Percentiles rank a stretch among this genome's conserved stretches.
These are phyloP conservation scores for Glaucidium brasilianum DNA, from an alignment of 2,113 vertebrate genomes.

Conservation along the genomic window DNA sequence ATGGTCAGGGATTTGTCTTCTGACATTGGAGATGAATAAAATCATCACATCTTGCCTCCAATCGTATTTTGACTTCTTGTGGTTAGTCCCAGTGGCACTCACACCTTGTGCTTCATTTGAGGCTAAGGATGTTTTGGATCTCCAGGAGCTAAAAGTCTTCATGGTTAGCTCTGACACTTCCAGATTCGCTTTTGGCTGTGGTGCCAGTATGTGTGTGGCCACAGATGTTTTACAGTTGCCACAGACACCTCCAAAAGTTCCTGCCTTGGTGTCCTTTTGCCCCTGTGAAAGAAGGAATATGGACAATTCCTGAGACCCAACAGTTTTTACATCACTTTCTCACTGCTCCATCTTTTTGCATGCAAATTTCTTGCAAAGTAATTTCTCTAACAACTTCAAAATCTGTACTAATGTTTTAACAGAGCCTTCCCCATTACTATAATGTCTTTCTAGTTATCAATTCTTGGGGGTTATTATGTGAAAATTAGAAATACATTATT, in stretches of 20 bases:
- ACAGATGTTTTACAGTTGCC: neutral
- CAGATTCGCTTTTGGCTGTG: neutral
- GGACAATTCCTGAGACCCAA: neutral
- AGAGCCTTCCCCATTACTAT: constrained; percentile 61
- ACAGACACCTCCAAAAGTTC: neutral
- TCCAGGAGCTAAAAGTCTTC: neutral
- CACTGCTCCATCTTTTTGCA: neutral
- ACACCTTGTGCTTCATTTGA: neutral
- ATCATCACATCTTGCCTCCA: neutral
- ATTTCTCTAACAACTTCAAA: constrained; percentile 53
- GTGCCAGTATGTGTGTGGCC: neutral
- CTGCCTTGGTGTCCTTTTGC: neutral
- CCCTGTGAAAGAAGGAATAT: neutral
- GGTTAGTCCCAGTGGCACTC: neutral
- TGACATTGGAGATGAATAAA: neutral
- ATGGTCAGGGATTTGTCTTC: neutral
- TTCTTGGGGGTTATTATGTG: constrained; percentile 69
- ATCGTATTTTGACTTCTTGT: neutral
- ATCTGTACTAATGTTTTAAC: constrained; percentile 19
- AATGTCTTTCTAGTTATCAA: constrained; percentile 69
- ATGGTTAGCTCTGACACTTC: neutral
- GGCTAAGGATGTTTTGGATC: neutral
- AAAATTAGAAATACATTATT: constrained; percentile 79
- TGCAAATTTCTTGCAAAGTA: neutral
- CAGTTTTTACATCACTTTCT: neutral